phyloP scores from a whole-genome alignment of 2,888 invertebrate species.

The Tolmerus cingulatus region DNA sequence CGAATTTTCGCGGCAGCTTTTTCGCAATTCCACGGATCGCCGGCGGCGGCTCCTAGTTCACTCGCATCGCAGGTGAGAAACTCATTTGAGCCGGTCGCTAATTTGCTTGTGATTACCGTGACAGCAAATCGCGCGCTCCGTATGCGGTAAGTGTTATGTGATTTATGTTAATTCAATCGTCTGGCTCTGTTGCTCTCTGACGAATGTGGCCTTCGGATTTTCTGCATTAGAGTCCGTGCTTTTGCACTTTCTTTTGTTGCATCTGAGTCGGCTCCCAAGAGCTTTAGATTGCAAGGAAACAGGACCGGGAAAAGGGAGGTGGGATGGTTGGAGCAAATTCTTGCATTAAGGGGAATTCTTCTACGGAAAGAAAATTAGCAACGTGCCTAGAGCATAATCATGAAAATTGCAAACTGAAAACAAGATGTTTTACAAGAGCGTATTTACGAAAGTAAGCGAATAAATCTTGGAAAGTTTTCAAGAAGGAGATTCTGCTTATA shows the following conservation, averaged over 20 bases:
- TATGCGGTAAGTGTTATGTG: conserved; percentile 30
- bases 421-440: neutral
- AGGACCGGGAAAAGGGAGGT: neutral
- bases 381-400: neutral
- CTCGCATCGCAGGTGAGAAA: neutral
- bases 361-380: neutral
- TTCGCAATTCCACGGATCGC: neutral
- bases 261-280: neutral
- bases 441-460: neutral
- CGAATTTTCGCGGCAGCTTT: neutral
- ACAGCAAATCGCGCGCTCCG: neutral
- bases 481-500: neutral
- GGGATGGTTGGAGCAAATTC: neutral
- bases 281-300: neutral
- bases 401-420: neutral
- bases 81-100: neutral
- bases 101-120: neutral
- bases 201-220: conserved; percentile 16
- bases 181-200: conserved; percentile 22
- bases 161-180: conserved; percentile 43
- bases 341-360: neutral
- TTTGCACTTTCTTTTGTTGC: neutral
- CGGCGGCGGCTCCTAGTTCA: neutral
- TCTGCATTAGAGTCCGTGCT: neutral
- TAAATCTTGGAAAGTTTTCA: neutral